Base-by-base conservation (phyloP, 53 echinoderm and acorn worm genomes). In the Crossaster papposus region DNA sequence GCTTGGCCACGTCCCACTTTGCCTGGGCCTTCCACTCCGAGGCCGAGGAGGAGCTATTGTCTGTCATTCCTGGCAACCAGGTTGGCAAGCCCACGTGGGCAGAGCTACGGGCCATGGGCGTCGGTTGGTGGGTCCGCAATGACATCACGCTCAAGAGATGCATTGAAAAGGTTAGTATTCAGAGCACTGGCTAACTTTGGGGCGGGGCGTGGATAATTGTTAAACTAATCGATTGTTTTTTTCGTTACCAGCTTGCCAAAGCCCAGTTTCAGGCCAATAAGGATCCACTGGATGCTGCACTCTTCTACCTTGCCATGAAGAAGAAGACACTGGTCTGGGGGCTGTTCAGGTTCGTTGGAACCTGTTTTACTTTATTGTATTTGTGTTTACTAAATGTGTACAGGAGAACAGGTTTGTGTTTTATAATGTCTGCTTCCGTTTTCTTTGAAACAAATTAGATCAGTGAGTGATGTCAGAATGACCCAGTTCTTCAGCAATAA, bases 21-120 rank as follows among this genome's bases (percentile, higher is more conserved):
- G 94, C 96, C 17, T 99, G 99, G 99, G 96, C 99, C 7, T 99
- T 99, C 70, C 99, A 99, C 88, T 99, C 99, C 0, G 99, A 99
- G 89, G 99, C 99, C 4, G 96, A 99, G 77, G 99, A 99, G 30
- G 99, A 99, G 82, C 86, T 97, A 20, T 90, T 96, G 34, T 83
- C 81, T 1, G 87, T 97, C 70, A 90, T 95, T 29, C 99, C 99
- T 15, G 94, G 96, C 29, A 94, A 96, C 87, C 99, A 96, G 81
- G 92, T 91, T 82, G 99, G 99, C 30, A 85, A 92, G 73, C 99
- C 99, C 34, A 93, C 93, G 12, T 99, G 99, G 99, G 90, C 89
- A 23, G 99, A 99, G 91, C 92, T 99, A n/a, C 87, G 95, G 64
- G 95, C 99, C 76, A 94, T 99, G 96, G 99, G 99, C 44, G 93